Evolutionary conservation across 2,888 invertebrate genomes (phyloP).

Genomic region (Tridacna gigas): DNA sequence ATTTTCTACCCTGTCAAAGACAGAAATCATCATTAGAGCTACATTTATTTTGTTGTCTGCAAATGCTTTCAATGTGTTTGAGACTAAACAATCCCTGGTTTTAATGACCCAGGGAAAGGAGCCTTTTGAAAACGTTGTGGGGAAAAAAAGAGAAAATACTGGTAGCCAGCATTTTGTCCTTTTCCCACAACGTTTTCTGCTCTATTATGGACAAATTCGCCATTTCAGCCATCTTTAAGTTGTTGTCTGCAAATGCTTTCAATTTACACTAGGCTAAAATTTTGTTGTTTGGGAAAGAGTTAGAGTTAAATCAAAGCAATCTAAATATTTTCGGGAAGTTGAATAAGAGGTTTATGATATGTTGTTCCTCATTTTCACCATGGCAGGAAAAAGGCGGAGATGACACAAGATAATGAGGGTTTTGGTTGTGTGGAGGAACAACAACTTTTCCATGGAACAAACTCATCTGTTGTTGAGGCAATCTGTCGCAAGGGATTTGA

Average conservation of each 20-base stretch:
- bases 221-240: background rate
- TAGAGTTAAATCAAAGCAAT: background rate
- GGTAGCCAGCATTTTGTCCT: background rate
- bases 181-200: background rate
- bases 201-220: background rate
- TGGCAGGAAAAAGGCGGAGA: conserved; percentile 76
- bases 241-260: background rate
- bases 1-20: too few relatives aligned
- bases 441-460: conserved; percentile 64
- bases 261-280: background rate
- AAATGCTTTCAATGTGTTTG: too few relatives aligned
- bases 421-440: conserved; percentile 71
- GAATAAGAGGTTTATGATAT: too few relatives aligned
- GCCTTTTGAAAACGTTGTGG: too few relatives aligned
- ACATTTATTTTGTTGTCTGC: too few relatives aligned
- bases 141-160: background rate
- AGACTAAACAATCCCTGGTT: too few relatives aligned
- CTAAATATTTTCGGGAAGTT: too few relatives aligned
- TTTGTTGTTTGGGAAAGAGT: too few relatives aligned
- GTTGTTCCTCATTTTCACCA: background rate
- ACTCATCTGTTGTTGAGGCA: conserved; percentile 48
- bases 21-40: too few relatives aligned
- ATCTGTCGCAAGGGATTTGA: conserved; percentile 75
- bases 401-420: conserved; percentile 77
- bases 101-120: too few relatives aligned